These are phyloP conservation scores for Caenorhabditis wallacei DNA, from an alignment of 2,888 invertebrate species.

Conservation along the genomic window DNA sequence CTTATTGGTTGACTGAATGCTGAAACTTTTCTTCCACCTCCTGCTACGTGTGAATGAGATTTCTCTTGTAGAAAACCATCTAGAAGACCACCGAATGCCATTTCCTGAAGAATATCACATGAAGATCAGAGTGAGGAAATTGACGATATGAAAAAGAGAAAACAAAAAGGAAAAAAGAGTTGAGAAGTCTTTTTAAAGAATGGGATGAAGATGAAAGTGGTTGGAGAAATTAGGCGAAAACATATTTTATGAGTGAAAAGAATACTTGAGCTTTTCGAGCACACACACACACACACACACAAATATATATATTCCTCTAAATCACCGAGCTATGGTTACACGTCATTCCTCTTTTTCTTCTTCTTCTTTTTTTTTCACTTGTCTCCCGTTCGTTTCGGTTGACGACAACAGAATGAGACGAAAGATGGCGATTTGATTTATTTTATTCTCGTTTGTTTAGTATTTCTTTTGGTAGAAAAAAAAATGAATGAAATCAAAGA, in stretches of 20 bases:
- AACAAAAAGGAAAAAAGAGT: constrained; percentile 1
- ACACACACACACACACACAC: neutral
- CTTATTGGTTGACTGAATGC: constrained; percentile 49
- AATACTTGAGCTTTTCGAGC: constrained; percentile 3
- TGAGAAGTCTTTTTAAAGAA: constrained; percentile 20
- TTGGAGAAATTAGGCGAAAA: constrained; percentile 57
- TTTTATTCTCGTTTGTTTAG: constrained; percentile 42
- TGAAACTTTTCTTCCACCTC: constrained; percentile 50
- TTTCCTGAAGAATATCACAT: constrained; percentile 26
- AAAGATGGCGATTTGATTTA: constrained; percentile 51
- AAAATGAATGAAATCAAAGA: constrained; percentile 8
- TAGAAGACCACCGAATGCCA: constrained; percentile 68
- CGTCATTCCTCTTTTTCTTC: constrained; percentile 18
- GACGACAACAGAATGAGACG: constrained; percentile 29
- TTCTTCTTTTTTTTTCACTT: constrained; percentile 3
- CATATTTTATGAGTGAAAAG: constrained; percentile 55
- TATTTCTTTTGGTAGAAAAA: constrained; percentile 11
- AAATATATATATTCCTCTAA: constrained; percentile 1
- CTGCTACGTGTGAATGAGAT: constrained; percentile 49
- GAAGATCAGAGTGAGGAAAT: constrained; percentile 3
- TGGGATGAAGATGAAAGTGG: constrained; percentile 41
- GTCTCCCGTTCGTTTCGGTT: constrained; percentile 37
- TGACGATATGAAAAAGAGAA: constrained; percentile 12
- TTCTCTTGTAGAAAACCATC: constrained; percentile 68
- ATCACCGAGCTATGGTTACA: constrained; percentile 52